Percentiles rank a stretch among this genome's conserved stretches.
Evolutionary conservation across 2,888 invertebrate species (phyloP).

Genomic region (Limulus polyphemus): DNA sequence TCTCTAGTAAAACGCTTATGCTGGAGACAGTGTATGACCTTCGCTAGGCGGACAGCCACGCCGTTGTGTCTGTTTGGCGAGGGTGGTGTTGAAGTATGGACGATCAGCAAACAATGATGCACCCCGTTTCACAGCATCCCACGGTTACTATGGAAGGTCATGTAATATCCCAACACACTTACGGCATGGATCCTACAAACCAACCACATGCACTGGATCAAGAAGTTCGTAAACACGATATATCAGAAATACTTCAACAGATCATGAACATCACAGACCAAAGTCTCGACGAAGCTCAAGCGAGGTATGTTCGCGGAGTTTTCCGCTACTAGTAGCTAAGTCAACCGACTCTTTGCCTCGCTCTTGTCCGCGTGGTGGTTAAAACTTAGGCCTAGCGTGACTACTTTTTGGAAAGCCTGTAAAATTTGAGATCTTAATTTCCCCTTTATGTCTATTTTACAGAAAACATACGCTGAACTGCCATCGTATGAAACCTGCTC

Average conservation of each 20-base stretch:
- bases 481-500: constrained; percentile 96
- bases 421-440: background rate
- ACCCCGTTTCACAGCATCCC: constrained; percentile 38
- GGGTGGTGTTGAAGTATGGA: constrained; percentile 45
- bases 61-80: constrained; percentile 7
- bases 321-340: too few species aligned
- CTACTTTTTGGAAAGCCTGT: too few species aligned
- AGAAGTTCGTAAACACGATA: constrained; percentile 76
- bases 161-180: constrained; percentile 63
- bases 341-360: too few species aligned
- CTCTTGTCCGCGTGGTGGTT: too few species aligned
- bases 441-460: constrained; percentile 8
- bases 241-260: constrained; percentile 93
- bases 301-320: constrained; percentile 43
- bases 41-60: background rate
- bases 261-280: constrained; percentile 99
- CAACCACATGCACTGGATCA: constrained; percentile 25
- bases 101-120: constrained; percentile 72
- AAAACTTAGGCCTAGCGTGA: too few species aligned
- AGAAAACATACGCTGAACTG: constrained; percentile 96
- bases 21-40: constrained; percentile 1
- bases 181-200: constrained; percentile 44
- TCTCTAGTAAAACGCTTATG: constrained; percentile 13
- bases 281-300: constrained; percentile 94
- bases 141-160: constrained; percentile 39